Conservation (phyloP, 53 echinoderm and acorn worm genomes). For the Hippasteria phrygiana region DNA sequence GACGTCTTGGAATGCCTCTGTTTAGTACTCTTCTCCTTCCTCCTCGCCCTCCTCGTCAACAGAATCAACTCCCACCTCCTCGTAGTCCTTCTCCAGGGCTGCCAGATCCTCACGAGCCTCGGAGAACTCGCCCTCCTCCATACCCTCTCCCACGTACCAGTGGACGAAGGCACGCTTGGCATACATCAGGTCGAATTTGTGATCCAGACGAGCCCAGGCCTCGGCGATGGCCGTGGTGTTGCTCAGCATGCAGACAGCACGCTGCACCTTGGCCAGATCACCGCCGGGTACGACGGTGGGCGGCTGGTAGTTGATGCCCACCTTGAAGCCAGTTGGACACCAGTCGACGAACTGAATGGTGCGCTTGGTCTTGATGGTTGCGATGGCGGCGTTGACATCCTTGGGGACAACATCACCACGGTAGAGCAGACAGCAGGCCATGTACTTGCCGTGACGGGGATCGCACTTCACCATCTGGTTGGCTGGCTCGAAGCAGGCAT, state of each 20-base stretch:
- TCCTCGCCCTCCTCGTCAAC: conserved; percentile 69
- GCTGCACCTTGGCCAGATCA: conserved; percentile 91
- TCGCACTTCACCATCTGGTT: conserved; percentile 98
- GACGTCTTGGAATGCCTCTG: too few relatives aligned
- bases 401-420: conserved; percentile 86
- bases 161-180: conserved; percentile 99
- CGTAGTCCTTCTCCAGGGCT: conserved; percentile 92
- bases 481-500: conserved; percentile 91
- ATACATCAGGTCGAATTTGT: conserved; percentile 92
- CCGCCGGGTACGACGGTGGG: conserved; percentile 87
- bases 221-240: conserved; percentile 93
- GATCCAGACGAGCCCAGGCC: conserved; percentile 89
- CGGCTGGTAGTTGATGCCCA: conserved; percentile 91
- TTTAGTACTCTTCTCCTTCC: conserved; percentile 81
- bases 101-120: conserved; percentile 98
- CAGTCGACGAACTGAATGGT: conserved; percentile 93
- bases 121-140: conserved; percentile 96
- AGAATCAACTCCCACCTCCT: too few relatives aligned
- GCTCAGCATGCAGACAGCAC: conserved; percentile 94
- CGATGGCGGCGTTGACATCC: conserved; percentile 92
- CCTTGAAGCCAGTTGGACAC: conserved; percentile 94
- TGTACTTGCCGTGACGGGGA: conserved; percentile 96
- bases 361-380: conserved; percentile 84
- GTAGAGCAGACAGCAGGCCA: conserved; percentile 90
- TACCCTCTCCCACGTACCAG: conserved; percentile 98